A percentile compares a stretch with the other conserved stretches of the same genome.
These are phyloP conservation scores for Acanthurus leucopareius DNA, from an alignment of 2,797 vertebrate genomes.

Conservation along the genomic window DNA sequence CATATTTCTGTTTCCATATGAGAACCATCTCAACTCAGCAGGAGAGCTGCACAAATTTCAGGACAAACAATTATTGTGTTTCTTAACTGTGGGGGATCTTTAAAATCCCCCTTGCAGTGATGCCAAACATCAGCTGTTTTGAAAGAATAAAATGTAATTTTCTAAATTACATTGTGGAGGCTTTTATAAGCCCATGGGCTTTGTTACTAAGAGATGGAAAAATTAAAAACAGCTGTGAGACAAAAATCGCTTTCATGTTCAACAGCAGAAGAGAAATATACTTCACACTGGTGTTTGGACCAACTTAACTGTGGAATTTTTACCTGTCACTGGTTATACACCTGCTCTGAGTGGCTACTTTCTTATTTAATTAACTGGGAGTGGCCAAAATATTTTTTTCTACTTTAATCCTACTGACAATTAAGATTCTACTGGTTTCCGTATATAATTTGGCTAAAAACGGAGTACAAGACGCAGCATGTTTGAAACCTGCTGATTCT, in stretches of 20 bases:
- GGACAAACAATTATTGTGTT: not conserved
- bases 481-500: too few species aligned
- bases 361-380: not conserved
- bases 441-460: not conserved
- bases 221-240: not conserved
- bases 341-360: too few species aligned
- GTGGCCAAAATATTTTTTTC: not conserved
- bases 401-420: not conserved
- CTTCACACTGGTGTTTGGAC: too few species aligned
- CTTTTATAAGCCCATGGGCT: not conserved
- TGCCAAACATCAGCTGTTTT: constrained; percentile 25
- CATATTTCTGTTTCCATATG: too few species aligned
- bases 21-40: not conserved
- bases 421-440: not conserved
- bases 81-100: not conserved
- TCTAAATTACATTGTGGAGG: not conserved
- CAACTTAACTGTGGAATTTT: too few species aligned
- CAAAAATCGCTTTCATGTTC: not conserved
- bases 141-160: constrained; percentile 18
- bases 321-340: too few species aligned
- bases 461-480: too few species aligned
- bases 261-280: too few species aligned
- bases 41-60: not conserved
- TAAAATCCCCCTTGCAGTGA: not conserved
- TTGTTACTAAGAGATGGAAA: not conserved